phyloP scores from a whole-genome alignment of 2,797 vertebrate genomes.

The Lagorchestes hirsutus region DNA sequence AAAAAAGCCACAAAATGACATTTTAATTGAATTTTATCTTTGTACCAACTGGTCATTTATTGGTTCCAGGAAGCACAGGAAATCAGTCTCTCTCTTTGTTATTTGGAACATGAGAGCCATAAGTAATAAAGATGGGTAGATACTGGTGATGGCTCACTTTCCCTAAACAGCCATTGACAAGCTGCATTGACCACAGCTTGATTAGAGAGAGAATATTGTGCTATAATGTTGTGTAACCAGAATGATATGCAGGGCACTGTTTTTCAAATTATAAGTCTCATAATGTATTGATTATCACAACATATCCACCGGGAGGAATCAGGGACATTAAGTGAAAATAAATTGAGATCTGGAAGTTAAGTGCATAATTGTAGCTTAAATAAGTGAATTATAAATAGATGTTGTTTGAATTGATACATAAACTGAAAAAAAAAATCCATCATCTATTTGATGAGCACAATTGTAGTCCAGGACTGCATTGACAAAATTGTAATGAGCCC shows the following conservation, averaged over 20 bases:
- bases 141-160: constrained; percentile 4
- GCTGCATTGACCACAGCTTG: background rate
- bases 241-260: background rate
- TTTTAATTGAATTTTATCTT: background rate
- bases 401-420: background rate
- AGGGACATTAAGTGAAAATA: background rate
- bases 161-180: constrained; percentile 36
- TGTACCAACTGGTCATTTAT: background rate
- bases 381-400: background rate
- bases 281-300: background rate
- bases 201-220: background rate
- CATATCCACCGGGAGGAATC: background rate
- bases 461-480: background rate
- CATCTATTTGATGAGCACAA: background rate
- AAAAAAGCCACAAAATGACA: background rate
- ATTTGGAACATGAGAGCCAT: constrained; percentile 17
- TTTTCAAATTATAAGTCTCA: background rate
- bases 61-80: background rate
- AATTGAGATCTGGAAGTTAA: background rate
- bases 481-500: background rate
- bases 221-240: background rate
- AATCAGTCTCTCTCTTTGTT: constrained; percentile 8
- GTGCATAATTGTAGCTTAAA: background rate
- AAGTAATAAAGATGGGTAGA: constrained; percentile 36
- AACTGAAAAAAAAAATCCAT: background rate